These are phyloP conservation scores for Rana temporaria DNA, from an alignment of 2,113 vertebrate genomes.

Conservation along the genomic window DNA sequence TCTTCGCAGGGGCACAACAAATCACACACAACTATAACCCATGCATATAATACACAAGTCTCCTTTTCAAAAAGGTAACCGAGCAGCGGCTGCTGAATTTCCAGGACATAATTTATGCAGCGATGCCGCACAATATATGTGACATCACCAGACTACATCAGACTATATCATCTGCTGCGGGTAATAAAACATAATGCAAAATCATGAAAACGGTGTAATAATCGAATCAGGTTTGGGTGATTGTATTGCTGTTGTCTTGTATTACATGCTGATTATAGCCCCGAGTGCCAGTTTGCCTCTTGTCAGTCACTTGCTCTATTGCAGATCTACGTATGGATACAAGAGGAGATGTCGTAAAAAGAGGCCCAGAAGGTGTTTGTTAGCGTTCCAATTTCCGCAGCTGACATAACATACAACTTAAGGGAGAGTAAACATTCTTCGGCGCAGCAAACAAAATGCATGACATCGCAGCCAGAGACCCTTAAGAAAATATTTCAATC, in stretches of 20 bases:
- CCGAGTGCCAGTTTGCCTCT: constrained; percentile 39
- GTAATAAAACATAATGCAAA: constrained; percentile 57
- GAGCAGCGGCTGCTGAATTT: not conserved
- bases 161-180: constrained; percentile 30
- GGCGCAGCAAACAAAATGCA: constrained; percentile 23
- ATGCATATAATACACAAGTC: too few species aligned
- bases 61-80: not conserved
- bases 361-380: constrained; percentile 51
- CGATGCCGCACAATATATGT: constrained; percentile 3
- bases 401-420: constrained; percentile 58
- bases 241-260: constrained; percentile 51
- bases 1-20: too few species aligned
- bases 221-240: constrained; percentile 35
- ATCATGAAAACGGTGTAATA: constrained; percentile 53
- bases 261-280: constrained; percentile 55
- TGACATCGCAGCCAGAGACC: constrained; percentile 32
- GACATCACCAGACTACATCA: constrained; percentile 41
- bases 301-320: constrained; percentile 49
- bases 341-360: constrained; percentile 46
- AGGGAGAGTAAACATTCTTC: constrained; percentile 44
- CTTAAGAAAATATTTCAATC: constrained; percentile 52
- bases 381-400: constrained; percentile 53
- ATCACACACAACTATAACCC: too few species aligned
- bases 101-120: not conserved
- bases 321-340: constrained; percentile 42